A percentile compares a stretch with the other conserved stretches of the same genome.
Evolutionary conservation across 1,140 invertebrate genomes (phyloP).

Genomic region (Polyergus mexicanus): DNA sequence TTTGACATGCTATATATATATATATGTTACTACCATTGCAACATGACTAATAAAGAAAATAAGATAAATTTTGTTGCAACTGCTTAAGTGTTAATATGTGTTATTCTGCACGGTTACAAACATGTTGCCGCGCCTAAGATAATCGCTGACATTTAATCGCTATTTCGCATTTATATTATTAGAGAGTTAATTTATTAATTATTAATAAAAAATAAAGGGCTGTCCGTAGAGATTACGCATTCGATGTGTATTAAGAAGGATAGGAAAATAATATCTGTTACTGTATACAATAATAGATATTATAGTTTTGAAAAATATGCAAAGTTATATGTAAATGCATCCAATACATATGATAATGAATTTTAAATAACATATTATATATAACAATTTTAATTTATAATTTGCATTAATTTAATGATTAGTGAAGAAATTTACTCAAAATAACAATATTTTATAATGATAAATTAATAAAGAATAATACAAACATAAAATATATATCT

Average conservation of each 20-base stretch:
- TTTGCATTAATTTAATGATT: not conserved
- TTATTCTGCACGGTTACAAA: not conserved
- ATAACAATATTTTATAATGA: not conserved
- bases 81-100: not conserved
- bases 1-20: not conserved
- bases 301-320: not conserved
- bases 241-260: too few relatives aligned
- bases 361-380: not conserved
- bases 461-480: constrained; percentile 19
- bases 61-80: not conserved
- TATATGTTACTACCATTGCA: not conserved
- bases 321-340: not conserved
- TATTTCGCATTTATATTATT: not conserved
- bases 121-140: not conserved
- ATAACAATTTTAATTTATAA: not conserved
- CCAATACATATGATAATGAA: not conserved
- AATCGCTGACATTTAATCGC: not conserved
- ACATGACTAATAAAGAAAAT: not conserved
- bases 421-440: not conserved
- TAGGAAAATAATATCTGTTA: too few relatives aligned
- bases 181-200: not conserved
- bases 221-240: not conserved
- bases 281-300: not conserved
- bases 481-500: not conserved
- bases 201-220: not conserved